These are phyloP conservation scores for Chelmon rostratus DNA, from an alignment of 2,797 vertebrate species.

Conservation along the genomic window DNA sequence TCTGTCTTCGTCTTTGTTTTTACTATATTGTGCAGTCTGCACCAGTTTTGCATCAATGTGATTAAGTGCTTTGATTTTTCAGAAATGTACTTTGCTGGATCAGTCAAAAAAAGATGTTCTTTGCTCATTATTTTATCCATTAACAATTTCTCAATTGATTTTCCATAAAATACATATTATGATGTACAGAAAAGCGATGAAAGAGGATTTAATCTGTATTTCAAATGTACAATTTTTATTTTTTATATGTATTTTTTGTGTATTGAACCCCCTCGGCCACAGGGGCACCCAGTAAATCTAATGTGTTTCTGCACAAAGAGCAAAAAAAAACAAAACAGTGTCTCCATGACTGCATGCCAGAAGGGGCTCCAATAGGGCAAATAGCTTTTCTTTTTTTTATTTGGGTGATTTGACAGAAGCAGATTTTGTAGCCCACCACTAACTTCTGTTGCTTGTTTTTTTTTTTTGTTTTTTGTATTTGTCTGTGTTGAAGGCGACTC, in stretches of 20 bases:
- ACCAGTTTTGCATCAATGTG: no score
- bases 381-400: not conserved
- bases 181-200: not conserved
- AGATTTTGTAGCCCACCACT: not conserved
- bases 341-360: no score
- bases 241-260: not conserved
- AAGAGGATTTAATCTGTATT: not conserved
- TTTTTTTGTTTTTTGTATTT: not conserved
- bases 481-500: slow-evolving; percentile 86
- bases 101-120: no score
- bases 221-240: not conserved
- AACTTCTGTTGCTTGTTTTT: not conserved
- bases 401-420: not conserved
- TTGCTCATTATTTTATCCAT: not conserved
- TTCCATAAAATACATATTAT: not conserved
- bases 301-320: not conserved
- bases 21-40: no score
- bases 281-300: not conserved
- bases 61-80: no score
- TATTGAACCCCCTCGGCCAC: no score
- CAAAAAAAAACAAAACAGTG: not conserved
- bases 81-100: not conserved
- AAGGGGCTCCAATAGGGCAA: not conserved
- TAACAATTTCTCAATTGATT: no score
- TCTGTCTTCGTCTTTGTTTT: no score